Percentiles rank a stretch among this genome's conserved stretches.
phyloP scores from a whole-genome alignment of 2,113 vertebrate species.

The Gracilinanus agilis region DNA sequence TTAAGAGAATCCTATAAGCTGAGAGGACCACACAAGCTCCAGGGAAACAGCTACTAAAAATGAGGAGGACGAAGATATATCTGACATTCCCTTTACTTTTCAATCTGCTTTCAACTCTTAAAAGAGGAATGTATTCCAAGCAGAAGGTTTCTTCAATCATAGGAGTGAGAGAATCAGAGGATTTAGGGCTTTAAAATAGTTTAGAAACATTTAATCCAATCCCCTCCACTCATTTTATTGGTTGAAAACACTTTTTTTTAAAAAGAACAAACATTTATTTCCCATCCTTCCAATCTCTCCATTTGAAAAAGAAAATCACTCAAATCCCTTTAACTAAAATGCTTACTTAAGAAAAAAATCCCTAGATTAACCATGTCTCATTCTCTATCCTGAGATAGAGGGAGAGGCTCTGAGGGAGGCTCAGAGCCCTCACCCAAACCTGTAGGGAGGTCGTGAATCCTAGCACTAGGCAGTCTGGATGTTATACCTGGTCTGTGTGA shows the following conservation, averaged over 20 bases:
- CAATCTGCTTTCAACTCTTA: not conserved
- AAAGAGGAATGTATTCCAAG: not conserved
- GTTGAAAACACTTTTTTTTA: not conserved
- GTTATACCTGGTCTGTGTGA: too few relatives aligned
- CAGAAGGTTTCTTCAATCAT: not conserved
- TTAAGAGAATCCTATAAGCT: not conserved
- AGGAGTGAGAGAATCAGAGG: not conserved
- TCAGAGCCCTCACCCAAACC: too few relatives aligned
- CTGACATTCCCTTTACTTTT: not conserved
- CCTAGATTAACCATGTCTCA: not conserved
- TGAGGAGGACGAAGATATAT: not conserved
- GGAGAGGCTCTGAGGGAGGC: not conserved
- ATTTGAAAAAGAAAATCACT: not conserved
- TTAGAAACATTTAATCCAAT: not conserved
- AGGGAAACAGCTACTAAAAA: not conserved
- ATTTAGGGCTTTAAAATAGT: not conserved
- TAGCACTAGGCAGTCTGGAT: too few relatives aligned
- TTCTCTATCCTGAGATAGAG: not conserved
- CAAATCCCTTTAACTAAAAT: not conserved
- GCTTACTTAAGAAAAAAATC: not conserved
- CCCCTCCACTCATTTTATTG: not conserved
- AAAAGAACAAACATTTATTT: not conserved
- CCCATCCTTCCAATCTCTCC: not conserved
- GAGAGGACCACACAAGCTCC: not conserved
- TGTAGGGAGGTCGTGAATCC: too few relatives aligned